Conservation (phyloP, 2,888 invertebrate genomes). For the Callyntrura sp. region DNA sequence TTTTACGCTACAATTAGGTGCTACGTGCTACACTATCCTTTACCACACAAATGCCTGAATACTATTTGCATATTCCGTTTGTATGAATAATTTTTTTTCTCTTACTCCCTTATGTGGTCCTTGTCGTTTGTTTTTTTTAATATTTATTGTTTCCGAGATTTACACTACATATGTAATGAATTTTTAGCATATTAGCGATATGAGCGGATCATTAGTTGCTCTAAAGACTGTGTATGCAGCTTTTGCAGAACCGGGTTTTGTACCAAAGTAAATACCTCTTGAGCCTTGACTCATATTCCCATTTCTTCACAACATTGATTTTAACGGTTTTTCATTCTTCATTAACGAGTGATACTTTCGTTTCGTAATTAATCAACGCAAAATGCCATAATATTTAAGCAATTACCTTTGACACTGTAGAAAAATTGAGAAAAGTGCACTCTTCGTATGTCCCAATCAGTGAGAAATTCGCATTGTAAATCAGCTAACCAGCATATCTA, state of each 20-base stretch:
- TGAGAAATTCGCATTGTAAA: slow-evolving; percentile 24
- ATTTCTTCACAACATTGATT: neutral
- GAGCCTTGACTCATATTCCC: slow-evolving; percentile 10
- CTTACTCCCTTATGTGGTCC: no score
- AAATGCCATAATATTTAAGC: neutral
- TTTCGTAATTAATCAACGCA: neutral
- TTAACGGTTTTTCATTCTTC: neutral
- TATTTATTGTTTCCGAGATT: no score
- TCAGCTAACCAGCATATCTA: neutral
- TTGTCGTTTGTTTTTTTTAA: no score
- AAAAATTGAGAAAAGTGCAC: slow-evolving; percentile 6
- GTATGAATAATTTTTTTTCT: no score
- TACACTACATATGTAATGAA: no score
- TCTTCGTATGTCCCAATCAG: neutral
- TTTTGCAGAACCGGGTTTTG: neutral
- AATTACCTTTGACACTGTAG: neutral
- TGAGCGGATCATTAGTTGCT: no score
- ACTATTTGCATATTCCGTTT: no score
- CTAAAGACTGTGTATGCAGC: neutral
- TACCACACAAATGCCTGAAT: no score
- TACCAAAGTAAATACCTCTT: neutral
- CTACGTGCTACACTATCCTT: no score
- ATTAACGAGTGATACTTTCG: neutral
- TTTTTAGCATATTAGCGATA: no score
- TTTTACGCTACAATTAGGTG: no score